Base-by-base conservation (phyloP, 2,888 invertebrate genomes). In the Torymus aiolomorphi region DNA sequence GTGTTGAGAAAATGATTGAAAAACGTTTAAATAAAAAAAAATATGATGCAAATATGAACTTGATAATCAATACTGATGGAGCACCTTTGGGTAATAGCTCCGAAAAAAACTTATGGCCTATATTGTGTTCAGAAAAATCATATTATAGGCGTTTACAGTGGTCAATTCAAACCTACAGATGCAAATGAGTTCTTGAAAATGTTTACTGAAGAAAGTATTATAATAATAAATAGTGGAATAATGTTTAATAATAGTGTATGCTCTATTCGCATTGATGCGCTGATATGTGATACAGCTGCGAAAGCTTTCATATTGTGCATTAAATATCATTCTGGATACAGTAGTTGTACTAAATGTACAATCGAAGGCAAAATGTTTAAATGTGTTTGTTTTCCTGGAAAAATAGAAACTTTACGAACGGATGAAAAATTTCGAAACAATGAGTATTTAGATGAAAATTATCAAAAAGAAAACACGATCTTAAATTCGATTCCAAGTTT, bases 231-330 rank as follows among this genome's bases (percentile, higher is more conserved):
- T 2, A 66, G 71, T 49, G 73, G 80, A 11, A 51, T 67, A 11
- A 11, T 31, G 2, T 1, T 49, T 14, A n/a, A 76, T 24, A 62
- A 52, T 8, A 69, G 16, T 14, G 1, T n/a, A 1, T 65, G 63
- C 10, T 49, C 31, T 18, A 24, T 62, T 18, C 16, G 49, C 16
- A n/a, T 66, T 24, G 74, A 70, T 56, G 51, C 69, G 16, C 56
- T 82, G 54, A 72, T 84, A 13, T 82, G 81, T 42, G 81, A 83
- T 78, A 67, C 76, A 16, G 81, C 82, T 31, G 83, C 84, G 18
- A 83, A 83, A 80, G 72, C 84, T 52, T 83, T 66, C 54, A 56
- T 83, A 61, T 62, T 78, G 16, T 49, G 66, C 20, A 52, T 67
- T 12, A 83, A 81, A 72, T 73, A 79, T 11, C 83, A 83, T 77